Evolutionary conservation across 1,140 invertebrate species (phyloP), one percentile per base, ranked within the genome.

Genomic region (Araneus ventricosus): DNA sequence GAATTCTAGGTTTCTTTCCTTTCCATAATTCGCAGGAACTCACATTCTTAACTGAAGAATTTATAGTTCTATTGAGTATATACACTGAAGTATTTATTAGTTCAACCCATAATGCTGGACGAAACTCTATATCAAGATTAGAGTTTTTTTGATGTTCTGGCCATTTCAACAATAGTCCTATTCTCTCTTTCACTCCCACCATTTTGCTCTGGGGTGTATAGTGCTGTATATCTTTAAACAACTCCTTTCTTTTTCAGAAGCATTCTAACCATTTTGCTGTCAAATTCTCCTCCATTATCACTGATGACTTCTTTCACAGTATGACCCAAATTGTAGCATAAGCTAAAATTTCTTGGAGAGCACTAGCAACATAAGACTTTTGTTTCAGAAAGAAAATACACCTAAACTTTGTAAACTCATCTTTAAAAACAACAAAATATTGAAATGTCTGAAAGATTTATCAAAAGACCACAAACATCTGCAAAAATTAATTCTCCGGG

Each of bases 271-370:
- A n/a, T 20, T 80, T 80, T 27, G 30, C 87, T 85, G 45, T 86
- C 79, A 79, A 93, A 94, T 59, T 94, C 90, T 41, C 52, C 52
- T 10, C 94, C 93, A 86, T 93, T 94, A 30, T 94, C 90, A 52
- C 59, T 93, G 1, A 93, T 3, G 4, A 94, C 37, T 70, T 86
- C 85, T 34, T 89, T 92, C 0, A 94, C 34, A 0, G 17, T 41
- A 41, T 94, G 61, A 0, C 27, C 59, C n/a, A 67, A 20, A 45
- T 24, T 90, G 90, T 82, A n/a, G 86, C 37, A 82, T 82, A 93
- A 24, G 22, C 59, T 59, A 89, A 30, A 37, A 94, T 27, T 22
- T 67, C 6, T 87, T 92, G 27, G 7, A 88, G 52, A 37, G 22
- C 91, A 75, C 24, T 27, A 17, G 24, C 41, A 10, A 92, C 67